Evolutionary conservation across 2,113 vertebrate genomes (phyloP).

Genomic region (Leptobrachium ailaonicum): DNA sequence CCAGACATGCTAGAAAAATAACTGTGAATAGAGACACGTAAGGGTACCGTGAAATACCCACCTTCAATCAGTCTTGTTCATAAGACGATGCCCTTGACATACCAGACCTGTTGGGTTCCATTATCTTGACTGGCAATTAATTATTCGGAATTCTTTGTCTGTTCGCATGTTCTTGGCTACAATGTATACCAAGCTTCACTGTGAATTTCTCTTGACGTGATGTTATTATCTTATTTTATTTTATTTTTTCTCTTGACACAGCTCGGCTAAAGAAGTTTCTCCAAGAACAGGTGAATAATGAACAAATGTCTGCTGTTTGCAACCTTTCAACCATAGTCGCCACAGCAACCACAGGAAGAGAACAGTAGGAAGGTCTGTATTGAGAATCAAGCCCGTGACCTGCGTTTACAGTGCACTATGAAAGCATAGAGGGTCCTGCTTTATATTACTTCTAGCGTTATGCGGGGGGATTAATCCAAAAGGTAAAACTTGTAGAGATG

Average conservation of each 20-base stretch:
- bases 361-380: not conserved
- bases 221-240: not conserved
- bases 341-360: slow-evolving; percentile 26
- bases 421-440: not conserved
- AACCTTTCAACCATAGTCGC: not conserved
- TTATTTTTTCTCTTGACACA: slow-evolving; percentile 7
- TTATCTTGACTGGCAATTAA: not conserved
- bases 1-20: not conserved
- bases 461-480: not conserved
- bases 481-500: not conserved
- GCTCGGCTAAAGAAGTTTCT: slow-evolving; percentile 1
- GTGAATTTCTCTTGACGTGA: no score
- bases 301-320: slow-evolving; percentile 6
- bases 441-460: not conserved
- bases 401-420: not conserved
- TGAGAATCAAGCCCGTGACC: slow-evolving; percentile 15
- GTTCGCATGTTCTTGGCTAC: not conserved
- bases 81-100: not conserved
- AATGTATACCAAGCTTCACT: not conserved
- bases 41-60: not conserved
- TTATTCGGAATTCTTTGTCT: not conserved
- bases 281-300: slow-evolving; percentile 17
- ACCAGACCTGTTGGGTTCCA: not conserved
- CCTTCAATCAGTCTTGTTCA: no score
- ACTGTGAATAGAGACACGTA: not conserved